Evolutionary conservation across 2,113 vertebrate genomes (phyloP), one percentile per base, ranked within the genome.

Genomic region (Strix uralensis): DNA sequence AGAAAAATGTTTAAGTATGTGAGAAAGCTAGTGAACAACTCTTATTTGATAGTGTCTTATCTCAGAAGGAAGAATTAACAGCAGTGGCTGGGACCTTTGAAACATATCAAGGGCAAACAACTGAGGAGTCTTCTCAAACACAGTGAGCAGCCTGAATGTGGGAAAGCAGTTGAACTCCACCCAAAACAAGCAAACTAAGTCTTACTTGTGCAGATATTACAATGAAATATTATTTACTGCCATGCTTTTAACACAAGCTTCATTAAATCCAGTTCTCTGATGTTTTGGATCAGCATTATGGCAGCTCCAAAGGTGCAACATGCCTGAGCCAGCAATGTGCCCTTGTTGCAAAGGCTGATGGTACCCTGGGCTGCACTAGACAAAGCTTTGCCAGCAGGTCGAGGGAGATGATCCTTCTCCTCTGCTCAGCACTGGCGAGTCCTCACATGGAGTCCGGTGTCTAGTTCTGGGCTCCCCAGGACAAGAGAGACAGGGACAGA

Each of bases 251-350:
- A 42, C 13, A 34, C 0, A 2, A 49, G 5, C n/a, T 47, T 20
- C 27, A 8, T 47, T 70, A 54, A 74, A 75, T n/a, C 16, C 15
- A 46, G 15, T 51, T 46, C n/a, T 59, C 32, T 67, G 32, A 18
- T 44, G 15, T n/a, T 51, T 74, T 69, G 26, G 13, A 54, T 75
- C 27, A 40, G n/a, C 3, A 2, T 26, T 80, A 25, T 25, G 46
- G 66, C 22, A 26, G 9, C 36, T 82, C 30, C 23, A 46, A 36
- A 73, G 40, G 52, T 62, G 9, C 15, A 40, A 72, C 2, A 5
- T 10, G 29, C 0, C 0, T 26, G 49, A 81, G 16, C 4, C n/a
- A 59, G 25, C 13, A 10, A 21, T 4, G 7, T 30, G n/a, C 3
- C 15, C 26, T 25, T 47, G 19, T 2, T 19, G 34, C 20, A 52